A percentile compares a stretch with the other conserved stretches of the same genome.
phyloP scores from a whole-genome alignment of 2,888 invertebrate species.

The Myopa tessellatipennis region DNA sequence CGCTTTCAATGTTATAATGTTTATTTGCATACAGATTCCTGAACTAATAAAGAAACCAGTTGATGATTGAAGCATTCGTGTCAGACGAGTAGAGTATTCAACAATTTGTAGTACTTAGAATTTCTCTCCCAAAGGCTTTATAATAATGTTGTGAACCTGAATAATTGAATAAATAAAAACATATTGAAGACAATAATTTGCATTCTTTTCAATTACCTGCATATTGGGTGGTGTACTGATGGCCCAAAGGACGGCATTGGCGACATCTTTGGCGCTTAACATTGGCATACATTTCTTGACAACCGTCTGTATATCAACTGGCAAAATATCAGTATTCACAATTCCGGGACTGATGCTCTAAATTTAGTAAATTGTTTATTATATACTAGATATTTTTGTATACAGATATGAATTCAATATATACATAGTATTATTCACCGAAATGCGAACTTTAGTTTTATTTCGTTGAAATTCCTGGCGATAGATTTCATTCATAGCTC shows the following conservation, averaged over 20 bases:
- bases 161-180: not conserved
- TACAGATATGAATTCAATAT: no score
- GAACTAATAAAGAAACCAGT: no score
- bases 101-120: conserved; percentile 13
- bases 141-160: conserved; percentile 33
- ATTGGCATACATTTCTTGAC: conserved; percentile 61
- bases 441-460: conserved; percentile 62
- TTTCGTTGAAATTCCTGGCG: conserved; percentile 65
- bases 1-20: no score
- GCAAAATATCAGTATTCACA: conserved; percentile 64
- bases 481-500: conserved; percentile 67
- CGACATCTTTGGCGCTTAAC: conserved; percentile 60
- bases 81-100: not conserved
- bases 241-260: conserved; percentile 63
- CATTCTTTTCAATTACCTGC: conserved; percentile 52
- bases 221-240: conserved; percentile 63
- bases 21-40: no score
- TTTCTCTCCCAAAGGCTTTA: conserved; percentile 33
- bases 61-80: no score
- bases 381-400: not conserved
- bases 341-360: conserved; percentile 64
- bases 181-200: not conserved
- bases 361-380: conserved; percentile 8
- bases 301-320: conserved; percentile 55
- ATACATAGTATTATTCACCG: conserved; percentile 55